Base-by-base conservation (phyloP, 1,140 invertebrate species). In the Zaprionus tsacasi region DNA sequence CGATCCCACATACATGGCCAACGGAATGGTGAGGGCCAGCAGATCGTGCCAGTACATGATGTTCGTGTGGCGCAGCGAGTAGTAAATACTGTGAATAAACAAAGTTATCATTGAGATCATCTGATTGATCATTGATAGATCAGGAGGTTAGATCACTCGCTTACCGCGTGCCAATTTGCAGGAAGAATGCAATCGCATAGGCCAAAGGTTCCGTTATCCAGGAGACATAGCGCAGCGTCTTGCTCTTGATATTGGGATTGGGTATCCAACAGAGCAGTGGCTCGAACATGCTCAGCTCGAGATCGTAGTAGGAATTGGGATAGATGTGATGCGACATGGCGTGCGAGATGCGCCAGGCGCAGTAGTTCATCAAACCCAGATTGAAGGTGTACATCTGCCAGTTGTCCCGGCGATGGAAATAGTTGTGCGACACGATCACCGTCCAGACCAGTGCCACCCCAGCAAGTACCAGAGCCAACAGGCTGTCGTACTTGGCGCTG, bases 331-430 rank as follows among this genome's bases (percentile, higher is more conserved):
- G 97, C 33, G 96, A 97, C 21, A 98, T 81, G 0, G 93, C 95
- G 80, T 98, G 97, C 0, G 95, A 95, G 43, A 98, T 95, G 75
- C 96, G 93, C 95, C 96, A 98, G 67, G 96, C 95, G 66, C 95
- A 95, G 82, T 90, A 94, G 93, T 92, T 93, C 91, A 96, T 91
- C 57, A 95, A 83, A 33, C 93, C 93, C 12, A 98, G 90, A 82
- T 97, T 96, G 68, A 96, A 96, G 43, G 96, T 95, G 82, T 96
- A 97, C 95, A 97, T 97, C 52, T 97, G 94, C 94, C 96, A 97
- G 83, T 95, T 97, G 82, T 98, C 95, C 21, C 93, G 94, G 79
- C 95, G 94, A 87, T 98, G 97, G 56, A 97, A 95, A 85, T 96
- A 98, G 92, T 98, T 98, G 86, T 98, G 97, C 0, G 95, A 94